Evolutionary conservation across 2,113 vertebrate species (phyloP), one percentile per base, ranked within the genome.

Genomic region (Lepisosteus oculatus): DNA sequence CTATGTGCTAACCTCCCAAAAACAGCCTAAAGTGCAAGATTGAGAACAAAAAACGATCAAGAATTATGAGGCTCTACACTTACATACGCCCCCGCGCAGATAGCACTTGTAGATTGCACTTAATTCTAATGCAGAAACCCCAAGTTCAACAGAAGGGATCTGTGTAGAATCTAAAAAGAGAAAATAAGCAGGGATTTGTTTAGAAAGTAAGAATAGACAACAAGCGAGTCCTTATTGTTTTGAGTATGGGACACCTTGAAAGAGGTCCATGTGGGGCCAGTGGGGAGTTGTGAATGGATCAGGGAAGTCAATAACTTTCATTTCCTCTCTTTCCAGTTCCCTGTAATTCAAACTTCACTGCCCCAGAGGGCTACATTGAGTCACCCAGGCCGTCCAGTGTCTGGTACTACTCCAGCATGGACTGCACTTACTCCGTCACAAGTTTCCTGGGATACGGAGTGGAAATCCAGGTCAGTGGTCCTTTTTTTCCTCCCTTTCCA

Each of bases 361-460:
- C 90, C 8, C 92, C 93, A 3, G 89, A 95, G 68, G 97, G 97
- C 54, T 93, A 87, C 81, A 84, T 98, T 73, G 89, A 93, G 73
- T 93, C 94, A 65, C 94, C 95, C 0, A 83, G 85, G 14, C 86
- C 79, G 0, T 68, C 79, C 8, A 68, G 66, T 65, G 82, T 85
- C 47, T 85, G 85, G 54, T 86, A 86, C 11, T 90, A 93, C n/a
- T 84, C 87, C 41, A 85, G 86, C 56, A 64, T 93, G 72, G 95
- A 97, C 81, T 98, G 97, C 77, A 92, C 86, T 81, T 98, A 96
- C 86, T 91, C 90, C 59, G 86, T 98, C 81, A 93, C 92, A 0
- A 93, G 95, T 56, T 98, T 95, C 69, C 91, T 92, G 42, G 95
- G 97, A 78, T 98, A 95, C 0, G 97, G 97, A 0, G 95, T 98